Percentiles rank a stretch among this genome's conserved stretches.
Conservation (phyloP, 2,888 invertebrate species). For the Neoscelio sp. region DNA sequence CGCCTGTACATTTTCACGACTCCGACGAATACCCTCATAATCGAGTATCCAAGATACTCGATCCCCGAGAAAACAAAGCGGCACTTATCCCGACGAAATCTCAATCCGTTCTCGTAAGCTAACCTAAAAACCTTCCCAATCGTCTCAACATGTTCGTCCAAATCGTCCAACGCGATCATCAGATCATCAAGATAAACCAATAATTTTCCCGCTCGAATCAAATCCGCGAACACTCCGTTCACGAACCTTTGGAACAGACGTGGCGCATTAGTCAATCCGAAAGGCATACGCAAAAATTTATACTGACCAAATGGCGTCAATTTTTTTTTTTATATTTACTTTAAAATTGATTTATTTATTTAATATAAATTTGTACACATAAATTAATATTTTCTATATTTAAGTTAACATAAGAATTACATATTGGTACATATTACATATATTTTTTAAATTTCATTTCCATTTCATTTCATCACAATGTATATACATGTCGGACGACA, state of each 20-base stretch:
- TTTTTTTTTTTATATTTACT: too few species aligned
- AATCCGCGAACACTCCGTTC: slow-evolving; percentile 1
- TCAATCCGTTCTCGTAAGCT: not conserved
- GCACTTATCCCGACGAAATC: slow-evolving; percentile 10
- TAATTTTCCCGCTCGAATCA: slow-evolving; percentile 1
- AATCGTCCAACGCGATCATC: slow-evolving; percentile 5
- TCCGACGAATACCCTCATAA: slow-evolving; percentile 14
- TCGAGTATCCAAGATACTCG: slow-evolving; percentile 11
- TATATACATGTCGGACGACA: too few species aligned
- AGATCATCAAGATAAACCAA: slow-evolving; percentile 12
- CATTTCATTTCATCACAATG: too few species aligned
- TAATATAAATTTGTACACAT: too few species aligned
- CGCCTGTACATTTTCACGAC: slow-evolving; percentile 2
- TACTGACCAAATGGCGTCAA: slow-evolving; percentile 3
- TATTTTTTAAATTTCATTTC: too few species aligned
- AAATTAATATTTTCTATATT: too few species aligned
- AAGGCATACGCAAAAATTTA: slow-evolving; percentile 7
- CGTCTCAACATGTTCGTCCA: not conserved
- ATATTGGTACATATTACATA: too few species aligned
- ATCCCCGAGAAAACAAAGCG: slow-evolving; percentile 6
- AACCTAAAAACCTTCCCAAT: not conserved
- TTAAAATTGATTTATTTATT: too few species aligned
- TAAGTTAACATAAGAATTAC: too few species aligned
- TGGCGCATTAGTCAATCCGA: slow-evolving; percentile 6
- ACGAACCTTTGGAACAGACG: not conserved